Base-by-base conservation (phyloP, 2,888 invertebrate genomes). In the Eucriotettix oculatus region DNA sequence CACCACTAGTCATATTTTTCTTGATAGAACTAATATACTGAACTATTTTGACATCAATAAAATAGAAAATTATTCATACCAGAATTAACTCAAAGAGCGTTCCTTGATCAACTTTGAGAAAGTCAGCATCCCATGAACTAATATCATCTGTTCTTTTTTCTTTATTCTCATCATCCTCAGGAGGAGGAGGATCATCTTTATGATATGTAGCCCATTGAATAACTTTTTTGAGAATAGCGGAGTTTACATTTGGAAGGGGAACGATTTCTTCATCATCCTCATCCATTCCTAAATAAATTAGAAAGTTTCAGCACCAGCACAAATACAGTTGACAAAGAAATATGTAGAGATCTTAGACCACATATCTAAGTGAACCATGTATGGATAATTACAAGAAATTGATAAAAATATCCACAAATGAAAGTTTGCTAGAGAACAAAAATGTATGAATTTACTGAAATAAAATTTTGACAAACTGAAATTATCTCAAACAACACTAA, bases 121-220 rank as follows among this genome's bases (percentile, higher is more conserved):
- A 99, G 73, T 99, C 98, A 0, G 95, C 93, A 78, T 99, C 99
- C 99, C 99, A 99, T 0, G 94, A 93, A 40, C 92, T 92, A 66
- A 99, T 99, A 71, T 99, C 98, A 72, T 99, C 98, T 0, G 98
- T 98, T n/a, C 98, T 79, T 70, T 97, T 98, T 71, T 96, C 95
- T 73, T 93, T 93, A 73, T 92, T 94, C 72, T 98, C 97, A 70
- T 97, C 96, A 69, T 99, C 97, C 74, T 96, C 96, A 10, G 94
- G 90, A 68, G 92, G 86, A 60, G 94, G 91, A 40, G 95, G 93
- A 73, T 99, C 98, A 70, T 99, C 89, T 75, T 93, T 92, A 72
- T 94, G 93, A 68, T 90, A 92, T 0, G 89, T 90, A 0, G 92
- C 91, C 92, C 92, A 93, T 66, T 90, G 89, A 64, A 93, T 86